These are phyloP conservation scores for Cotesia vestalis DNA, from an alignment of 1,140 invertebrate genomes.

Conservation along the genomic window DNA sequence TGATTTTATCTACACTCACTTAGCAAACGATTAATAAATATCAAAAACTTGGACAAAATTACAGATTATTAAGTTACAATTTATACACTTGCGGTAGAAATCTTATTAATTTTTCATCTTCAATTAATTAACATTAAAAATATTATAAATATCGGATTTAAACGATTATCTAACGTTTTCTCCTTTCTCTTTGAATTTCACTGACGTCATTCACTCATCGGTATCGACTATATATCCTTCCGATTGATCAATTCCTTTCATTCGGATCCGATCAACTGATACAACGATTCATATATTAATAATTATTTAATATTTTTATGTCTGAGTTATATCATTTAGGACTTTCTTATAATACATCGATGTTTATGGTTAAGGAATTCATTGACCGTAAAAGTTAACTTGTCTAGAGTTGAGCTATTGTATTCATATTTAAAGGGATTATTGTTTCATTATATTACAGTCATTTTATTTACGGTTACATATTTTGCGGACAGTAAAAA, in stretches of 20 bases:
- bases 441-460: too few species aligned
- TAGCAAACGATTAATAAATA: neutral
- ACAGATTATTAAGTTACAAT: neutral
- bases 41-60: neutral
- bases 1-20: neutral
- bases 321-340: too few species aligned
- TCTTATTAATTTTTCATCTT: conserved; percentile 13
- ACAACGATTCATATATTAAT: too few species aligned
- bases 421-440: too few species aligned
- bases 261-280: neutral
- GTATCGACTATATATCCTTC: neutral
- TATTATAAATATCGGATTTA: conserved; percentile 15
- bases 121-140: neutral
- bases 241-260: conserved; percentile 22
- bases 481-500: too few species aligned
- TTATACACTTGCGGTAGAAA: neutral
- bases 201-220: conserved; percentile 29
- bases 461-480: too few species aligned
- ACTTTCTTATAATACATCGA: too few species aligned
- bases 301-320: too few species aligned
- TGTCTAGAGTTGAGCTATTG: too few species aligned
- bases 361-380: too few species aligned
- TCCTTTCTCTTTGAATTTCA: conserved; percentile 37
- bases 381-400: too few species aligned
- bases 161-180: conserved; percentile 26